Conservation (phyloP, 2,888 invertebrate genomes). For the Habrosyne pyritoides region DNA sequence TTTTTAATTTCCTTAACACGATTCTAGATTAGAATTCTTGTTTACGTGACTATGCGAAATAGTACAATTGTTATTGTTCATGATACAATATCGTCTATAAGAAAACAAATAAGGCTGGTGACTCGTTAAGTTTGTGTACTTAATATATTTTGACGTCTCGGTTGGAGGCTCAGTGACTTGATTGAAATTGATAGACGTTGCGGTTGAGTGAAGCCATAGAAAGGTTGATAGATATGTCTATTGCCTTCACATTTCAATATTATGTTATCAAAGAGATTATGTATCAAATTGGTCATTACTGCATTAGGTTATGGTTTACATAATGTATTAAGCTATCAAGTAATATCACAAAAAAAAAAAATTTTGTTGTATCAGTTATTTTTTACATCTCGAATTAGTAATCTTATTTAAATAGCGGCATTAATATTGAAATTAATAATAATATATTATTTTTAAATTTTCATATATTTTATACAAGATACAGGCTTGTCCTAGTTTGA, state of each 20-base stretch:
- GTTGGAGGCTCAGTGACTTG: conserved; percentile 8
- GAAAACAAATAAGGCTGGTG: background rate
- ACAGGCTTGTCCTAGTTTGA: too few relatives aligned
- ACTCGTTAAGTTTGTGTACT: conserved; percentile 4
- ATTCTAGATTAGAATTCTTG: conserved; percentile 14
- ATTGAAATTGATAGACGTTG: conserved; percentile 1
- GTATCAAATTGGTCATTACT: too few relatives aligned
- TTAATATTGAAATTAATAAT: too few relatives aligned
- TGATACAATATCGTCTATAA: conserved; percentile 1
- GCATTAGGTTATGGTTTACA: too few relatives aligned
- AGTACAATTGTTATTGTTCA: background rate
- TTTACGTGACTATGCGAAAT: conserved; percentile 16
- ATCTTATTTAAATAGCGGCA: too few relatives aligned
- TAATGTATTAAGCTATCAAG: too few relatives aligned
- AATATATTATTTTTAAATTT: too few relatives aligned
- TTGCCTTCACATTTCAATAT: background rate
- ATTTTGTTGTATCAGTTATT: too few relatives aligned
- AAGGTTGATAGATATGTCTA: background rate
- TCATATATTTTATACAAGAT: too few relatives aligned
- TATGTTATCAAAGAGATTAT: too few relatives aligned
- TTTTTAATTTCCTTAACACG: conserved; percentile 16
- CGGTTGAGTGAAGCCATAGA: conserved; percentile 3
- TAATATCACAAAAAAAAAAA: too few relatives aligned
- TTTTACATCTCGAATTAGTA: too few relatives aligned
- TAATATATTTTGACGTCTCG: conserved; percentile 5